phyloP scores from a whole-genome alignment of 2,888 invertebrate genomes.

The Sicus ferrugineus region DNA sequence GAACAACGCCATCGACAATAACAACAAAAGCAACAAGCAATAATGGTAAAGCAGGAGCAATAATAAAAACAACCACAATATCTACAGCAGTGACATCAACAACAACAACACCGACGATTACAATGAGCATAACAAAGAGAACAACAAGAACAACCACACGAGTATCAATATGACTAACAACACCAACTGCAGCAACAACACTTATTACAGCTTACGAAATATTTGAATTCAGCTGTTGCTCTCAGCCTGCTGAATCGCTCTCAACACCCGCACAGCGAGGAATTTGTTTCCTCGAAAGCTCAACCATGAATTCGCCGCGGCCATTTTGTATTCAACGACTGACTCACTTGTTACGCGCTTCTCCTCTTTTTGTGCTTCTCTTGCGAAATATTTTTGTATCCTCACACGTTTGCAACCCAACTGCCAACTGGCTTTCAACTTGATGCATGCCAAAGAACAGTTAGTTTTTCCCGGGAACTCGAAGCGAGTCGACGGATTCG shows the following conservation, averaged over 20 bases:
- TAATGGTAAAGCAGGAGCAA: neutral
- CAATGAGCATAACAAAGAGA: neutral
- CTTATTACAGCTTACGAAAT: neutral
- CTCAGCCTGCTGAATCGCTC: too few relatives aligned
- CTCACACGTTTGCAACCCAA: too few relatives aligned
- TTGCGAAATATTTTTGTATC: slow-evolving; percentile 5
- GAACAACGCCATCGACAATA: too few relatives aligned
- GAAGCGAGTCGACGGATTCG: slow-evolving; percentile 53
- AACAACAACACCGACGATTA: too few relatives aligned
- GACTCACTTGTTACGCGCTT: too few relatives aligned
- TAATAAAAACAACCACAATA: neutral
- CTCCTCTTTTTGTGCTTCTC: slow-evolving; percentile 9
- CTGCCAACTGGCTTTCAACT: slow-evolving; percentile 6
- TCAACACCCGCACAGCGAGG: too few relatives aligned
- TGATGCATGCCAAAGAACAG: slow-evolving; percentile 64
- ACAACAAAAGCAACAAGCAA: too few relatives aligned
- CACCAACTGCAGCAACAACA: neutral
- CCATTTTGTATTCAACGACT: neutral
- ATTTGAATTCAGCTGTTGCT: too few relatives aligned
- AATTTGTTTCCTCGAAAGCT: slow-evolving; percentile 12
- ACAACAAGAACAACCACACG: neutral
- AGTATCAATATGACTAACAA: neutral
- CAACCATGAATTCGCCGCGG: slow-evolving; percentile 5
- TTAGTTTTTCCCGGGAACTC: slow-evolving; percentile 66
- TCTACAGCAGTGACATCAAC: slow-evolving; percentile 5